phyloP scores from a whole-genome alignment of 2,113 vertebrate species.

The Spermophilus dauricus region DNA sequence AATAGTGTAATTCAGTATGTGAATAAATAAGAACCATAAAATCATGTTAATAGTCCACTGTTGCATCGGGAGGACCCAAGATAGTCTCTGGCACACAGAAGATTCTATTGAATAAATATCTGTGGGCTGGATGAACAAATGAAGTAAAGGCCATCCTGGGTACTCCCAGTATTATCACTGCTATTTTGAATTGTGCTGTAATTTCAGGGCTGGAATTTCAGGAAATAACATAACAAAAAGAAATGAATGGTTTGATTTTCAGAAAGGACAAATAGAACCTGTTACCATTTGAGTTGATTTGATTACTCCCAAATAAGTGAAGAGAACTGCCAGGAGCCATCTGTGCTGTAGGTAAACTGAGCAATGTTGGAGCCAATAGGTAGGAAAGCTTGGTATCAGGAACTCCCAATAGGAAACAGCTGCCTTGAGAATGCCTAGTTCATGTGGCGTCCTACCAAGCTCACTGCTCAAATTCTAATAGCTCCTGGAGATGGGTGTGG shows the following conservation, averaged over 20 bases:
- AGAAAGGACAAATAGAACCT: not conserved
- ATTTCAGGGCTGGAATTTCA: not conserved
- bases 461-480: no score
- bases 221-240: not conserved
- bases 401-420: no score
- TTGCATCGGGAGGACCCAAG: not conserved
- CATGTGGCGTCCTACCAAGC: no score
- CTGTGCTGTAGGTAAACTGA: no score
- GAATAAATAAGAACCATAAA: not conserved
- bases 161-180: not conserved
- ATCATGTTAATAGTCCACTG: not conserved
- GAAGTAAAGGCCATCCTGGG: not conserved
- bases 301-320: not conserved
- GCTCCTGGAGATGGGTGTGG: no score
- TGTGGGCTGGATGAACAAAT: not conserved
- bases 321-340: not conserved
- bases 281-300: not conserved
- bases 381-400: no score
- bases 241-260: not conserved
- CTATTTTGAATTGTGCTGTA: not conserved
- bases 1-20: not conserved
- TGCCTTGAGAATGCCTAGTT: no score
- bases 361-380: no score
- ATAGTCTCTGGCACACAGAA: not conserved
- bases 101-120: not conserved